phyloP scores from a whole-genome alignment of 2,888 invertebrate species.

The Nematopogon swammerdamellus region DNA sequence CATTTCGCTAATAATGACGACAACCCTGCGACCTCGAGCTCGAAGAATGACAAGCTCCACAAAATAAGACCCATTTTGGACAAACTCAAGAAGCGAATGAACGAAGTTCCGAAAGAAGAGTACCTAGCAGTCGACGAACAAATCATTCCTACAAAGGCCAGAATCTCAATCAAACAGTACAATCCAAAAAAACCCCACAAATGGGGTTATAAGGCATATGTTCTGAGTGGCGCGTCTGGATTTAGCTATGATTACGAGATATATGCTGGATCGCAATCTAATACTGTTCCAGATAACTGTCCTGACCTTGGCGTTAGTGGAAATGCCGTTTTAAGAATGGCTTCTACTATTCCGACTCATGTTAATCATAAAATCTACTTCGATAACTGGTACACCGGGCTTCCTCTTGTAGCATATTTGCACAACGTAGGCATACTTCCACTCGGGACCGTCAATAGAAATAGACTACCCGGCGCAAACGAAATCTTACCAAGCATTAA shows the following conservation, averaged over 20 bases:
- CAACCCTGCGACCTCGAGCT: constrained; percentile 4
- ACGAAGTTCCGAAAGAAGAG: constrained; percentile 13
- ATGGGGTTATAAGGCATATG: constrained; percentile 20
- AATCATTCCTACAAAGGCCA: constrained; percentile 16
- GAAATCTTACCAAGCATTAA: constrained; percentile 5
- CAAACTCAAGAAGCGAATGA: constrained; percentile 2
- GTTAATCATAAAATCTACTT: constrained; percentile 13
- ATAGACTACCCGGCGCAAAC: constrained; percentile 4
- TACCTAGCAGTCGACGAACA: constrained; percentile 15
- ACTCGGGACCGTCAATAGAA: background rate
- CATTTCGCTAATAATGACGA: constrained; percentile 8
- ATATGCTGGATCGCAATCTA: constrained; percentile 2
- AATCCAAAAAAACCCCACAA: constrained; percentile 20
- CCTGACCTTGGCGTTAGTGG: constrained; percentile 9
- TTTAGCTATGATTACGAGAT: constrained; percentile 16
- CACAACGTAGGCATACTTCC: constrained; percentile 3
- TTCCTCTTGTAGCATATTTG: constrained; percentile 10
- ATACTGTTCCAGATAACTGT: background rate
- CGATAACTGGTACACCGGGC: constrained; percentile 14
- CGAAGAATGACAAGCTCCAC: constrained; percentile 12
- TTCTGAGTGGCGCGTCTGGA: constrained; percentile 18
- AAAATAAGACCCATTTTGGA: constrained; percentile 12
- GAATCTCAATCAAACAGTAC: constrained; percentile 15
- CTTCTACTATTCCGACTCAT: constrained; percentile 9
- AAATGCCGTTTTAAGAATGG: constrained; percentile 9